phyloP scores from a whole-genome alignment of 2,888 invertebrate genomes.

The Yponomeuta evonymella region DNA sequence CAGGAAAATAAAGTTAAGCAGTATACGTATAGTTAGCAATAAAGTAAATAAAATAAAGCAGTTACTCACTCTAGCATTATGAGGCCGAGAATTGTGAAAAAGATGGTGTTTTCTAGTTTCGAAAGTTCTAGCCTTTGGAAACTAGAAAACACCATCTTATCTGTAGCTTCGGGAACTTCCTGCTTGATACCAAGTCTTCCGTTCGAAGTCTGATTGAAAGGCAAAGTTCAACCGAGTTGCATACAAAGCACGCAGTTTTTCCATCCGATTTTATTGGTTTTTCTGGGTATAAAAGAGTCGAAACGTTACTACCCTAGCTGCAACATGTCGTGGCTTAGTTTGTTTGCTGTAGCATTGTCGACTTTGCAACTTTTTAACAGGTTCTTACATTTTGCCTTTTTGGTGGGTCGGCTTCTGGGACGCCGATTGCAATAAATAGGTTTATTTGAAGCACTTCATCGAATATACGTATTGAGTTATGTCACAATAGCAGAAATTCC shows the following conservation, averaged over 20 bases:
- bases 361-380: background rate
- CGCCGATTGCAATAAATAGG: background rate
- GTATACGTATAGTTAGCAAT: no score
- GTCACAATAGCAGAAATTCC: no score
- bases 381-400: background rate
- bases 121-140: background rate
- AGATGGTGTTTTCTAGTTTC: background rate
- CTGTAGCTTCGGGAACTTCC: background rate
- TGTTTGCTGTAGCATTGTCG: background rate
- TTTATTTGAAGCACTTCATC: no score
- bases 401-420: background rate
- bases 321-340: background rate
- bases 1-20: background rate
- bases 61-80: background rate
- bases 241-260: conserved; percentile 1
- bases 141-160: background rate
- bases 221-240: background rate
- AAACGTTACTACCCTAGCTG: background rate
- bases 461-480: no score
- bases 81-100: background rate
- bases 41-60: no score
- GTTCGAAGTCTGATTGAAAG: background rate
- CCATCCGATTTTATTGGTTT: background rate
- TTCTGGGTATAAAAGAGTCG: background rate
- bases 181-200: background rate